phyloP scores from a whole-genome alignment of 2,888 invertebrate species.

The Cylindroiulus punctatus region DNA sequence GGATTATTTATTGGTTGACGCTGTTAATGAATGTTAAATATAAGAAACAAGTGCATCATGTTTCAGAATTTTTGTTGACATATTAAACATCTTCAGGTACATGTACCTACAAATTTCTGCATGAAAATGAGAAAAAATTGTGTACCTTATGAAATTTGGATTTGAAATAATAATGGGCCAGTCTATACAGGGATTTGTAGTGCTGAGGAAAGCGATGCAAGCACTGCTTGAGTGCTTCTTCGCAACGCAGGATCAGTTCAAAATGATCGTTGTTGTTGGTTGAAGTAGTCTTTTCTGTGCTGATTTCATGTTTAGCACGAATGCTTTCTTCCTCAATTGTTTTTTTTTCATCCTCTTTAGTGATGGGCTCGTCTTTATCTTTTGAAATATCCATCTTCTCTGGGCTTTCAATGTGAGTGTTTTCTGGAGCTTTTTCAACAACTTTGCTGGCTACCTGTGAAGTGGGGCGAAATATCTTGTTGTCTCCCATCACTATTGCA shows the following conservation, averaged over 20 bases:
- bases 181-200: constrained; percentile 89
- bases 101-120: no score
- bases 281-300: constrained; percentile 65
- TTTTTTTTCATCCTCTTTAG: not conserved
- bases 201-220: constrained; percentile 87
- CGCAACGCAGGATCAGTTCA: constrained; percentile 74
- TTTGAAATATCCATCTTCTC: constrained; percentile 28
- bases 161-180: constrained; percentile 84
- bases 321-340: not conserved
- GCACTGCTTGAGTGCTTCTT: constrained; percentile 85
- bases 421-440: not conserved
- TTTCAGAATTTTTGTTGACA: not conserved
- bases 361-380: not conserved
- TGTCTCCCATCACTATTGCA: constrained; percentile 57
- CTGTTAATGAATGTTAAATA: not conserved
- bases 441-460: not conserved
- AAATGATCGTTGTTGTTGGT: constrained; percentile 67
- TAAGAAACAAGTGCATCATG: not conserved
- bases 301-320: not conserved
- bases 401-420: not conserved
- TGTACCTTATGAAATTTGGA: constrained; percentile 66
- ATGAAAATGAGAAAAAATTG: no score
- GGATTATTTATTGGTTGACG: not conserved
- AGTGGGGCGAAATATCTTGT: constrained; percentile 53
- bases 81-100: no score